A percentile compares a stretch with the other conserved stretches of the same genome.
Conservation (phyloP, 2,888 invertebrate genomes). For the Endomychus coccineus region DNA sequence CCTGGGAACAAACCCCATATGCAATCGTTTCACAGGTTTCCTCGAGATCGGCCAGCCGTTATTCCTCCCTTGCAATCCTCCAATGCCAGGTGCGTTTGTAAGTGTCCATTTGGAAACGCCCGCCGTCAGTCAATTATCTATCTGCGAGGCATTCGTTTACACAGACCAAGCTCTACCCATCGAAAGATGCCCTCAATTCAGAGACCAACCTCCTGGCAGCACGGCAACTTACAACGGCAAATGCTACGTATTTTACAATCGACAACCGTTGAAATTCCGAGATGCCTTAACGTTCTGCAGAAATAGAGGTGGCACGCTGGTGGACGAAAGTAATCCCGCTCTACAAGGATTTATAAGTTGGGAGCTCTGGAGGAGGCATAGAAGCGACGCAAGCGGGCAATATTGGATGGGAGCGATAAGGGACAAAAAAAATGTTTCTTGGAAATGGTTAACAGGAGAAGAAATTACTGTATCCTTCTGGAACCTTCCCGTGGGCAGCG, state of each 20-base stretch:
- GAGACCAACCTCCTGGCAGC: constrained; percentile 88
- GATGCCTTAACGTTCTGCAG: constrained; percentile 76
- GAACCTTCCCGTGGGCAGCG: constrained; percentile 77
- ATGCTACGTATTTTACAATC: constrained; percentile 89
- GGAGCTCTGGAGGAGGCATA: constrained; percentile 87
- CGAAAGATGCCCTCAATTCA: constrained; percentile 85
- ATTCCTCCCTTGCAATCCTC: constrained; percentile 88
- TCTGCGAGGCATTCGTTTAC: constrained; percentile 91
- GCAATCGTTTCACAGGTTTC: constrained; percentile 81
- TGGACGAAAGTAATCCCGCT: constrained; percentile 89
- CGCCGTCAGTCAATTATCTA: constrained; percentile 68
- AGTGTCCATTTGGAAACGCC: constrained; percentile 81
- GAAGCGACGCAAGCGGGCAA: constrained; percentile 83
- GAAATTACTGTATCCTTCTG: constrained; percentile 87
- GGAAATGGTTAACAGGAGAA: constrained; percentile 87
- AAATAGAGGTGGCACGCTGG: constrained; percentile 51
- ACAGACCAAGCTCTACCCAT: constrained; percentile 88
- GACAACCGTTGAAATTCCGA: constrained; percentile 72
- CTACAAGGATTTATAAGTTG: constrained; percentile 90
- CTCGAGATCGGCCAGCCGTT: constrained; percentile 85
- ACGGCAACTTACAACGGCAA: constrained; percentile 92
- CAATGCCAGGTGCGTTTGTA: constrained; percentile 92
- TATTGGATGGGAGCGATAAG: constrained; percentile 92
- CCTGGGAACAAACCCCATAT: constrained; percentile 83
- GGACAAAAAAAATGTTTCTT: constrained; percentile 71